Base-by-base conservation (phyloP, 2,797 vertebrate genomes). In the Sebastes hubbsi region DNA sequence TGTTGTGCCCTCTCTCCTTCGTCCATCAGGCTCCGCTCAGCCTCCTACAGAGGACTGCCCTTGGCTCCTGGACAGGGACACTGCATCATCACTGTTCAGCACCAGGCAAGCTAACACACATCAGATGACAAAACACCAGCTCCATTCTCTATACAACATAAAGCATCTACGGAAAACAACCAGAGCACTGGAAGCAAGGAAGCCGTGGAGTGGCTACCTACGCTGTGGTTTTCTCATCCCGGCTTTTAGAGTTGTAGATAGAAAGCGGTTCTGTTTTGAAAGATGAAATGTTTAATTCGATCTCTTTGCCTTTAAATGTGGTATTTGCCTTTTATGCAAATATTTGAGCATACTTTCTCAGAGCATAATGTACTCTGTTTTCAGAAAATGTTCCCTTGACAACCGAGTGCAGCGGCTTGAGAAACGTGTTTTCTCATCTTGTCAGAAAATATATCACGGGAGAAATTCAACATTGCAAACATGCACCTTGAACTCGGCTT, bases 351-450 rank as follows among this genome's bases (percentile, higher is more conserved):
- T 9, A 52, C n/a, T 70, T 82, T 90, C 77, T 83, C 69, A 7
- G 56, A 83, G 77, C 58, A 72, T 46, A 72, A 77, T 13, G 6
- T 68, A 24, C 72, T 76, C 27, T 46, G 14, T 86, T 85, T 80
- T 75, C 82, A 84, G 72, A 90, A 84, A 54, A 87, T 67, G 89
- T 92, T 92, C 86, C 88, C 88, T 83, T 92, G 87, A 89, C 90
- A 91, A 93, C 89, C 30, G 36, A 88, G 72, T 64, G 79, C 78
- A 81, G 77, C 71, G 82, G 82, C 75, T 85, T 75, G 80, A 89
- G 65, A 87, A 86, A 81, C 61, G 59, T 67, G 58, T 83, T 85
- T 87, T 85, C 64, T 83, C 77, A 46, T 87, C 82, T 86, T 77
- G 62, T 80, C 81, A 88, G 68, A 68, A 66, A 63, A 72, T 27